These are phyloP conservation scores for Pyxicephalus adspersus DNA, from an alignment of 2,113 vertebrate species.

Conservation along the genomic window DNA sequence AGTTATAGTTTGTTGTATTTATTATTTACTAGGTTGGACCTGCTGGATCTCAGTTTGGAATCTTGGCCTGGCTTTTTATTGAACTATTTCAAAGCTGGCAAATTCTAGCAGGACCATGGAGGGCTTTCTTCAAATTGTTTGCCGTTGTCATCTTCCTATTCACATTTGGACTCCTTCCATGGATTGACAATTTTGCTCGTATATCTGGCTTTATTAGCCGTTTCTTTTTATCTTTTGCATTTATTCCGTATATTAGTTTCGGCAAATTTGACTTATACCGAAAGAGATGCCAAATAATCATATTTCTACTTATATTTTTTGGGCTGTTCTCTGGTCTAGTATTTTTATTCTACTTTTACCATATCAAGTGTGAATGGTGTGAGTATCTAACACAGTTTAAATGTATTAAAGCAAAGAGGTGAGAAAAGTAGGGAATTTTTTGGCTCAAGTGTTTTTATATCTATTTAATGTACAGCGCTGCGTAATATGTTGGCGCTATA, in stretches of 20 bases:
- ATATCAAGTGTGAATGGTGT: slow-evolving; percentile 95
- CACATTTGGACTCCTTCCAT: slow-evolving; percentile 93
- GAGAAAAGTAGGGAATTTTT: too few relatives aligned
- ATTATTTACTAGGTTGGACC: slow-evolving; percentile 86
- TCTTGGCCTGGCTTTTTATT: slow-evolving; percentile 97
- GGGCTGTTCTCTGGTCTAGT: slow-evolving; percentile 93
- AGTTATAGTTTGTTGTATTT: background rate
- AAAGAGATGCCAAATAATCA: slow-evolving; percentile 95
- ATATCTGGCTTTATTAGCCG: slow-evolving; percentile 93
- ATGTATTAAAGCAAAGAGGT: too few relatives aligned
- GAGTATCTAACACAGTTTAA: slow-evolving; percentile 97
- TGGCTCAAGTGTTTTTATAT: too few relatives aligned
- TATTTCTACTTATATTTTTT: slow-evolving; percentile 89
- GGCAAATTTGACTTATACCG: slow-evolving; percentile 95
- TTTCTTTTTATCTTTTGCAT: slow-evolving; percentile 96
- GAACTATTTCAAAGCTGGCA: slow-evolving; percentile 99
- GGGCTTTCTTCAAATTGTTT: slow-evolving; percentile 92
- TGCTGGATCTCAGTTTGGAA: slow-evolving; percentile 96
- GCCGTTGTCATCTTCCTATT: slow-evolving; percentile 96
- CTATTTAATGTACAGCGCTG: too few relatives aligned
- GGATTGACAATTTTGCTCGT: slow-evolving; percentile 98
- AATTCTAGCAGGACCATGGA: slow-evolving; percentile 94
- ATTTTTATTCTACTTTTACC: slow-evolving; percentile 93
- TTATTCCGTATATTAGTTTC: slow-evolving; percentile 98
- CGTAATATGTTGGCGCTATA: too few relatives aligned